These are phyloP conservation scores for Clarias fuscus DNA, from an alignment of 2,797 vertebrate genomes.

Conservation along the genomic window DNA sequence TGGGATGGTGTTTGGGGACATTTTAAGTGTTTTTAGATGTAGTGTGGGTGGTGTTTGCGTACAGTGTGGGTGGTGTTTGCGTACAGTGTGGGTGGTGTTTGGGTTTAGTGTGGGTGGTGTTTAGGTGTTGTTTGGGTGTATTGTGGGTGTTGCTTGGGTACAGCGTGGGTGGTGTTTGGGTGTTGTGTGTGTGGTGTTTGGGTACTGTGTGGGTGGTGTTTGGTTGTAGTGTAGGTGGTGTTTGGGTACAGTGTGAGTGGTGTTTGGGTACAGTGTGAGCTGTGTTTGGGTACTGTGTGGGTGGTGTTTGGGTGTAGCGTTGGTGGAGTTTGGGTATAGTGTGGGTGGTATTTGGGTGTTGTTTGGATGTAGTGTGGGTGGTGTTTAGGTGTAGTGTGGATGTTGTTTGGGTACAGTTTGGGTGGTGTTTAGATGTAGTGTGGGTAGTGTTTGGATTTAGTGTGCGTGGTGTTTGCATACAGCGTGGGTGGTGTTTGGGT, in stretches of 20 bases:
- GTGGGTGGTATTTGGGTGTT: too few relatives aligned
- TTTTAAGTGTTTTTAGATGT: too few relatives aligned
- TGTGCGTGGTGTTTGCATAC: not conserved
- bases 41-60: not conserved
- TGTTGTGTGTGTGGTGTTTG: not conserved
- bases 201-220: not conserved
- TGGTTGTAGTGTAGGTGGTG: not conserved
- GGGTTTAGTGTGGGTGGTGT: not conserved
- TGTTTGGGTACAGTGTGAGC: too few relatives aligned
- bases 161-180: not conserved
- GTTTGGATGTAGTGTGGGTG: too few relatives aligned
- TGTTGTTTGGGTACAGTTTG: not conserved
- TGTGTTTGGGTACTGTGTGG: too few relatives aligned
- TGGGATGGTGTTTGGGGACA: not conserved
- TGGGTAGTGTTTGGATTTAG: not conserved
- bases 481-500: not conserved
- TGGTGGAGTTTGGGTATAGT: too few relatives aligned
- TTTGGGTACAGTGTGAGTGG: not conserved
- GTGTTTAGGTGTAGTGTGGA: too few relatives aligned
- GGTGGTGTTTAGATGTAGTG: not conserved
- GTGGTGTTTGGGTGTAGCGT: too few relatives aligned
- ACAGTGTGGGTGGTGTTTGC: not conserved
- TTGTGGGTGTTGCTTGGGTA: not conserved
- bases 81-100: too few relatives aligned
- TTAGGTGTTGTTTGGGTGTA: not conserved